Percentiles rank a stretch among this genome's conserved stretches.
Evolutionary conservation across 2,888 invertebrate genomes (phyloP).

Genomic region (Morpho helenor): DNA sequence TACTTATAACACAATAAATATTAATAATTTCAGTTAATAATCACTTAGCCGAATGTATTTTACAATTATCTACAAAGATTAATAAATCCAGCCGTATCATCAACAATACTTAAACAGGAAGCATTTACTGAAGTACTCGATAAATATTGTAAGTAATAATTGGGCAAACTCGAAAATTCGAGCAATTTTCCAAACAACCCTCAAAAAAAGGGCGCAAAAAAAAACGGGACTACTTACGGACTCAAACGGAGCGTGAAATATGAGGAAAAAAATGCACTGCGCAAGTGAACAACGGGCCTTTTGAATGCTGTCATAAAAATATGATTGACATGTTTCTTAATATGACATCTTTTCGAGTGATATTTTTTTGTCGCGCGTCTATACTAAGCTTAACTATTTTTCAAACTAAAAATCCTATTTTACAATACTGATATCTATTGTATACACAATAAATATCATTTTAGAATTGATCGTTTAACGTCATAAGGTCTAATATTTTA

Average conservation of each 20-base stretch:
- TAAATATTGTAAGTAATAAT: slow-evolving; percentile 39
- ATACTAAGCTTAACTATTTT: slow-evolving; percentile 37
- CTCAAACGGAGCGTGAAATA: slow-evolving; percentile 73
- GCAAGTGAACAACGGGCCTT: slow-evolving; percentile 70
- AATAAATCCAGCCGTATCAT: background rate
- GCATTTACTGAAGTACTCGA: slow-evolving; percentile 49
- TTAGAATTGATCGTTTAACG: slow-evolving; percentile 10
- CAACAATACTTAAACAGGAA: slow-evolving; percentile 48
- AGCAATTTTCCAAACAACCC: slow-evolving; percentile 27
- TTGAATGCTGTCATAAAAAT: slow-evolving; percentile 74
- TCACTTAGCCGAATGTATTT: background rate
- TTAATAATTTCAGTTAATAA: background rate
- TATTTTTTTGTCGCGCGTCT: slow-evolving; percentile 74
- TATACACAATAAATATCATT: slow-evolving; percentile 7
- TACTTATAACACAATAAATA: background rate
- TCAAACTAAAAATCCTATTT: slow-evolving; percentile 16
- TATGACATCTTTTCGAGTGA: slow-evolving; percentile 76
- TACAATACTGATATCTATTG: slow-evolving; percentile 14
- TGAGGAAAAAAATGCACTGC: slow-evolving; percentile 59
- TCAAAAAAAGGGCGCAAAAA: slow-evolving; percentile 41
- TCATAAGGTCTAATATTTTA: slow-evolving; percentile 40
- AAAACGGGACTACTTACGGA: slow-evolving; percentile 37
- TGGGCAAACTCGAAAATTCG: slow-evolving; percentile 38
- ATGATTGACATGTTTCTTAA: slow-evolving; percentile 79
- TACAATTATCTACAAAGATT: slow-evolving; percentile 10